Conservation (phyloP, 92 coral and sea anemone species). For the Palythoa caribaeorum region DNA sequence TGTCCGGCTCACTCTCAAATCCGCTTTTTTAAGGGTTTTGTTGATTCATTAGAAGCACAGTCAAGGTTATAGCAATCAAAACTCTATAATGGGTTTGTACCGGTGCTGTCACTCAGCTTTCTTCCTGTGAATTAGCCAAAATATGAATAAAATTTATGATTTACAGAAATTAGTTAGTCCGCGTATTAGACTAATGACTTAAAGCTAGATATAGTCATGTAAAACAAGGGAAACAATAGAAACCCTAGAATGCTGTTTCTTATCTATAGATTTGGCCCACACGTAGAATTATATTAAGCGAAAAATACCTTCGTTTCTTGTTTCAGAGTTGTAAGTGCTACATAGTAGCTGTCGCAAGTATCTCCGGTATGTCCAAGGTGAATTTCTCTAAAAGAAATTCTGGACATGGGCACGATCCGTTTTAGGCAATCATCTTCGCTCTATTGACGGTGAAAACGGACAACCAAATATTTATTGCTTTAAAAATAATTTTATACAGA, state of each 20-base stretch:
- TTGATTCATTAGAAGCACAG: too few species aligned
- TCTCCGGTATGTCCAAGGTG: conserved; percentile 18
- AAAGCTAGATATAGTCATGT: neutral
- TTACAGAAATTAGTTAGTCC: too few species aligned
- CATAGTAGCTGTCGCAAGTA: conserved; percentile 9
- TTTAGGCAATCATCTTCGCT: conserved; percentile 27
- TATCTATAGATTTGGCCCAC: neutral
- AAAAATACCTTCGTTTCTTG: conserved; percentile 4
- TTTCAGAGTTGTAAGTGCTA: conserved; percentile 9
- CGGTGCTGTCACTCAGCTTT: too few species aligned
- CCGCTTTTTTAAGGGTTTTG: too few species aligned
- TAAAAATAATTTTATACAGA: neutral
- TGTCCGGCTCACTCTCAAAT: too few species aligned
- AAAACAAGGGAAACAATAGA: neutral
- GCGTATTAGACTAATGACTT: neutral
- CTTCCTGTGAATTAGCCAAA: too few species aligned
- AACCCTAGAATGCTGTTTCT: neutral
- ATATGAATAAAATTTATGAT: too few species aligned
- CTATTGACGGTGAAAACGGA: conserved; percentile 7
- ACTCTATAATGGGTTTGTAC: too few species aligned
- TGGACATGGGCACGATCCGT: conserved; percentile 7
- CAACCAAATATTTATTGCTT: conserved; percentile 1
- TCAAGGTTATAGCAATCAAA: too few species aligned
- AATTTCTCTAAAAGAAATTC: conserved; percentile 14
- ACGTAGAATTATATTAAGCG: neutral